A percentile compares a stretch with the other conserved stretches of the same genome.
phyloP scores from a whole-genome alignment of 2,888 invertebrate species.

The Chloroclystis v-ata region DNA sequence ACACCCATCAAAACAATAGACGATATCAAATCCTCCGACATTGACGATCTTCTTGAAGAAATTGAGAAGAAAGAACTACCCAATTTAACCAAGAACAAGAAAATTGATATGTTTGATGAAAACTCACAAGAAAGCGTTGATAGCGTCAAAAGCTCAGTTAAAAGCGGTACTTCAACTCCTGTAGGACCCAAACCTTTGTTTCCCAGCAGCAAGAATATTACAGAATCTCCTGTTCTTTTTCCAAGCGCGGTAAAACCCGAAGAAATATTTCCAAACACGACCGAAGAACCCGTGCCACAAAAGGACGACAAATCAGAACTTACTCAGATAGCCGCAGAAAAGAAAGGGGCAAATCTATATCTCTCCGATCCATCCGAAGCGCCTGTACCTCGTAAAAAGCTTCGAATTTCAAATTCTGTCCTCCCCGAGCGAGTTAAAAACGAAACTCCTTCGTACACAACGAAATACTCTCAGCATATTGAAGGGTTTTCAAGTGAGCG shows the following conservation, averaged over 20 bases:
- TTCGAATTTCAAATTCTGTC: constrained; percentile 67
- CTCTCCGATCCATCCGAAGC: constrained; percentile 46
- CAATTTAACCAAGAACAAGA: constrained; percentile 45
- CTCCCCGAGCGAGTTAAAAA: constrained; percentile 53
- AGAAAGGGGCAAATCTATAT: constrained; percentile 61
- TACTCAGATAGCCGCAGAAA: constrained; percentile 35
- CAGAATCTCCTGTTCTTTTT: constrained; percentile 38
- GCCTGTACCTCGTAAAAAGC: constrained; percentile 54
- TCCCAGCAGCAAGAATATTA: constrained; percentile 45
- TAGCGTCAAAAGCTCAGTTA: constrained; percentile 46
- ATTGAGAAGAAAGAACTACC: constrained; percentile 66
- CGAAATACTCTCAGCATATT: constrained; percentile 66
- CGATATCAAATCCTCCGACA: constrained; percentile 32
- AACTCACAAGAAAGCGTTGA: constrained; percentile 32
- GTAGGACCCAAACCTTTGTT: constrained; percentile 41
- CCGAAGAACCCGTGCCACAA: constrained; percentile 38
- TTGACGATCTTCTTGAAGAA: constrained; percentile 64
- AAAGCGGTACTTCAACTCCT: constrained; percentile 38
- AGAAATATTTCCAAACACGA: constrained; percentile 44
- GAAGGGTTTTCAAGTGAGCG: constrained; percentile 68
- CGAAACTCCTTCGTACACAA: constrained; percentile 60
- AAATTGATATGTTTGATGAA: constrained; percentile 42
- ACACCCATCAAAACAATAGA: constrained; percentile 44
- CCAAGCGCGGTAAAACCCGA: constrained; percentile 38
- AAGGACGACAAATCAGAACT: constrained; percentile 35